Conservation (phyloP, 30 jellyfish, hydroid and myxozoan species). For the Hydra vulgaris region DNA sequence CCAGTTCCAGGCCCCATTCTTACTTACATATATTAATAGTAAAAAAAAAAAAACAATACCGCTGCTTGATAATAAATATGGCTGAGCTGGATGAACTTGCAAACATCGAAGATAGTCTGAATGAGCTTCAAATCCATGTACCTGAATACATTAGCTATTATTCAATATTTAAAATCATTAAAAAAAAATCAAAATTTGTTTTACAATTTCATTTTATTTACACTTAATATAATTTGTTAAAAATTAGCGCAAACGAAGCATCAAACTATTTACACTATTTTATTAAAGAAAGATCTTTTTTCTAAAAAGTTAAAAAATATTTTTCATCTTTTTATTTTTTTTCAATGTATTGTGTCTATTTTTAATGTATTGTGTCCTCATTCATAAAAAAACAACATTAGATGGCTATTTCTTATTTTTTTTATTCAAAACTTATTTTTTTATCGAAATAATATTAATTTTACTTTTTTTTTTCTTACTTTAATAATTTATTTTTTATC, state of each 20-base stretch:
- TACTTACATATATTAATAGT: neutral
- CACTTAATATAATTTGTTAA: neutral
- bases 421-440: too few relatives aligned
- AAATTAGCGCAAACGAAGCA: too few relatives aligned
- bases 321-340: too few relatives aligned
- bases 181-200: neutral
- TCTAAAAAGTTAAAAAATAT: too few relatives aligned
- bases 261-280: too few relatives aligned
- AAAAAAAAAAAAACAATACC: slow-evolving; percentile 35
- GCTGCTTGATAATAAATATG: slow-evolving; percentile 84
- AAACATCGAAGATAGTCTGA: slow-evolving; percentile 91
- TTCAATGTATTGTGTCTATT: too few relatives aligned
- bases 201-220: neutral
- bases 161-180: neutral
- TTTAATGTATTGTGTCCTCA: too few relatives aligned
- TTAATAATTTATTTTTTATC: too few relatives aligned
- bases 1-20: neutral
- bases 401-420: too few relatives aligned
- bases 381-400: too few relatives aligned
- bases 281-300: neutral
- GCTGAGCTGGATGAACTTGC: slow-evolving; percentile 96
- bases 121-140: slow-evolving; percentile 98
- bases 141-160: slow-evolving; percentile 20
- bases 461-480: too few relatives aligned
- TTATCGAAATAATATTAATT: too few relatives aligned